These are phyloP conservation scores for Sebastes reedi DNA, from an alignment of 2,797 vertebrate species.

Conservation along the genomic window DNA sequence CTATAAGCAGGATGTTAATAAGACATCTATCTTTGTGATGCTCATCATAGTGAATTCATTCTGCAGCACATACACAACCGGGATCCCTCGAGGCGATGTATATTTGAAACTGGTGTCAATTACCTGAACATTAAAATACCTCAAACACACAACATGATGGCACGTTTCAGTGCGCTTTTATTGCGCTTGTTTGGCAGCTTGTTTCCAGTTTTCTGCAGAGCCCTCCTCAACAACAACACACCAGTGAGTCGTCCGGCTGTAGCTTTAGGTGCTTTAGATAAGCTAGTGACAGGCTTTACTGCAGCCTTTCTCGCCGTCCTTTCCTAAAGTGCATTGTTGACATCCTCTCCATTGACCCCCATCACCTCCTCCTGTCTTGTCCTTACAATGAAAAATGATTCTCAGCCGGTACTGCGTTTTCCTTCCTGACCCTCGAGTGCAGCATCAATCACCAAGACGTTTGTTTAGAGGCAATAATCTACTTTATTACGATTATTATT, in stretches of 20 bases:
- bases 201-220: background rate
- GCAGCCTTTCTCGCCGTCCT: conserved; percentile 22
- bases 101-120: background rate
- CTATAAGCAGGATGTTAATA: background rate
- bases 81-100: background rate
- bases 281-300: conserved; percentile 18
- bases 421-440: conserved; percentile 73
- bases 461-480: conserved; percentile 75
- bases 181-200: background rate
- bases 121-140: background rate
- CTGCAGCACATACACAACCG: conserved; percentile 5
- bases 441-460: conserved; percentile 79
- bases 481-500: background rate
- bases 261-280: conserved; percentile 2
- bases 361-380: conserved; percentile 76
- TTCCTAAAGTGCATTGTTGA: conserved; percentile 69
- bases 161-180: background rate
- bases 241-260: background rate
- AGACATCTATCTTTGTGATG: background rate
- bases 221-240: background rate
- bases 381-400: conserved; percentile 81
- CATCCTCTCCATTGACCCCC: conserved; percentile 79
- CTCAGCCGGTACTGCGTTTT: conserved; percentile 71
- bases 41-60: background rate
- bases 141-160: background rate